These are phyloP conservation scores for Xiphias gladius DNA, from an alignment of 2,113 vertebrate species.

Conservation along the genomic window DNA sequence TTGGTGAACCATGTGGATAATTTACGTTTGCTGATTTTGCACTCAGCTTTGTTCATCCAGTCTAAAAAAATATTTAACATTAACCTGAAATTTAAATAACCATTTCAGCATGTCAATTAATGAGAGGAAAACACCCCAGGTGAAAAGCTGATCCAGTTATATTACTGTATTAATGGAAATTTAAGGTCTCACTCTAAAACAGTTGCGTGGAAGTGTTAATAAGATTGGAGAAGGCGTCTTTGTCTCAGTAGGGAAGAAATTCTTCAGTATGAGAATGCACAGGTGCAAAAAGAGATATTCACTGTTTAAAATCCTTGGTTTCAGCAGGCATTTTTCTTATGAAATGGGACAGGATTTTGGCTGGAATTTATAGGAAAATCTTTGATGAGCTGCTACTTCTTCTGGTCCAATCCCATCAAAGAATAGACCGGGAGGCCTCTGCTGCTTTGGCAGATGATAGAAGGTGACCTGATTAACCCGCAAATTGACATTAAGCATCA, in stretches of 20 bases:
- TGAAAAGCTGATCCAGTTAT: slow-evolving; percentile 1
- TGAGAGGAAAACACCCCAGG: neutral
- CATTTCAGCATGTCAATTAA: neutral
- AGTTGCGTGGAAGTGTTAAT: neutral
- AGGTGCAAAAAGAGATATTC: neutral
- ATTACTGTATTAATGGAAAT: neutral
- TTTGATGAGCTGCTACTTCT: neutral
- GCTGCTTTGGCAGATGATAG: slow-evolving; percentile 74
- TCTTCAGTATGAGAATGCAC: neutral
- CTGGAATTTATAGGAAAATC: neutral
- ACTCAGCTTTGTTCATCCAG: neutral
- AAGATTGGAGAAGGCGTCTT: neutral
- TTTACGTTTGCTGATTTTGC: slow-evolving; percentile 10
- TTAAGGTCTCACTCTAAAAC: neutral
- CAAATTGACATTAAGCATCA: slow-evolving; percentile 82
- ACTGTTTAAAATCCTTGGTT: neutral
- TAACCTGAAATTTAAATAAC: neutral
- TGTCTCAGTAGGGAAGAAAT: neutral
- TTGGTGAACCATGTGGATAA: slow-evolving; percentile 15
- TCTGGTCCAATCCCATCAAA: slow-evolving; percentile 4
- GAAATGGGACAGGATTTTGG: neutral
- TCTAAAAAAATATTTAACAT: neutral
- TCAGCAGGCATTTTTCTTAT: too few species aligned
- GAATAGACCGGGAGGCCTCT: slow-evolving; percentile 57
- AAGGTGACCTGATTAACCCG: slow-evolving; percentile 84